phyloP scores from a whole-genome alignment of 2,888 invertebrate genomes.

The Apotomis capreana region DNA sequence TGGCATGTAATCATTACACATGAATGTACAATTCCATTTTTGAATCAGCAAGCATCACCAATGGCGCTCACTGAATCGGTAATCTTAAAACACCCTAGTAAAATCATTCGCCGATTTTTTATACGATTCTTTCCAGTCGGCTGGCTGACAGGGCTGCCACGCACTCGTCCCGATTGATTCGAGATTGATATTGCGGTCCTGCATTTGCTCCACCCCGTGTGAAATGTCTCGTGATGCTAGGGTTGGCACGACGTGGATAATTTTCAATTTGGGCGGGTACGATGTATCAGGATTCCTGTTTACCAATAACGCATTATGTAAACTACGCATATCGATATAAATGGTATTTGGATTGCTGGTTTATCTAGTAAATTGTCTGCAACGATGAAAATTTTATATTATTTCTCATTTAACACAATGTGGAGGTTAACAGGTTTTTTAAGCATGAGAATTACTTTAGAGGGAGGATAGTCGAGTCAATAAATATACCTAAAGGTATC shows the following conservation, averaged over 20 bases:
- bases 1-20: constrained; percentile 9
- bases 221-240: constrained; percentile 40
- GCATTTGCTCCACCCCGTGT: constrained; percentile 32
- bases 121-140: constrained; percentile 56
- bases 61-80: constrained; percentile 38
- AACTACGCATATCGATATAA: constrained; percentile 20
- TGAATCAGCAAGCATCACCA: constrained; percentile 35
- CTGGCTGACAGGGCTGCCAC: constrained; percentile 44
- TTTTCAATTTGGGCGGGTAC: constrained; percentile 38
- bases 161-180: constrained; percentile 46
- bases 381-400: too few species aligned
- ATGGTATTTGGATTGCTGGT: background rate
- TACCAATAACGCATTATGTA: constrained; percentile 19
- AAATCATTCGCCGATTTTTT: constrained; percentile 54
- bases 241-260: constrained; percentile 32
- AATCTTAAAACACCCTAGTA: constrained; percentile 45
- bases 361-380: too few species aligned
- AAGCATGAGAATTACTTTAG: too few species aligned
- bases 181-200: constrained; percentile 54
- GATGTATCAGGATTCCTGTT: constrained; percentile 23
- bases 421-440: too few species aligned
- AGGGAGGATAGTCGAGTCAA: too few species aligned
- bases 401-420: too few species aligned
- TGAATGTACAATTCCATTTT: constrained; percentile 9
- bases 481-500: too few species aligned